These are phyloP conservation scores for Syngnathus scovelli DNA, from an alignment of 2,113 vertebrate genomes.

Conservation along the genomic window DNA sequence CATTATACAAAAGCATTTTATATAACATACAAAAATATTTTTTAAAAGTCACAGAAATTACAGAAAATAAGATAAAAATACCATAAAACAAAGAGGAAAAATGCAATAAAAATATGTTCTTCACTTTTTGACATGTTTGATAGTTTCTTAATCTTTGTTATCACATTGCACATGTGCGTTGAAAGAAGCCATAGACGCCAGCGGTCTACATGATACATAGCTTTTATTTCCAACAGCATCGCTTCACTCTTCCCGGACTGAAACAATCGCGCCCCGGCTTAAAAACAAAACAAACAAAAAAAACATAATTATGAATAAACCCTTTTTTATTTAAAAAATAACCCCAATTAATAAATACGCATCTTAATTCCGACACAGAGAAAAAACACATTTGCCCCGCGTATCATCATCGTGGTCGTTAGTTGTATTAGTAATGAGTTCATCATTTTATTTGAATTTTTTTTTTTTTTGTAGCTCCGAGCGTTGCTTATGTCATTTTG, in stretches of 20 bases:
- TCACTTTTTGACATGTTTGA: too few species aligned
- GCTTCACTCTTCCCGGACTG: conserved; percentile 60
- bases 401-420: conserved; percentile 61
- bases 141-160: too few species aligned
- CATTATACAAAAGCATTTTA: not conserved
- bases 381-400: conserved; percentile 46
- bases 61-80: not conserved
- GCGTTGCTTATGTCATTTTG: conserved; percentile 70
- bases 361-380: conserved; percentile 39
- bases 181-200: conserved; percentile 22
- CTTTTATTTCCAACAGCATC: conserved; percentile 69
- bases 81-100: too few species aligned
- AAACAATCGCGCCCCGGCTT: conserved; percentile 52
- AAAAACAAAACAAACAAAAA: conserved; percentile 73
- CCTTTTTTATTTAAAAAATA: conserved; percentile 51
- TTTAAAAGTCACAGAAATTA: not conserved
- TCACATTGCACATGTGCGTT: not conserved
- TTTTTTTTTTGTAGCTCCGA: conserved; percentile 53
- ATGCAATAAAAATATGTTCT: too few species aligned
- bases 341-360: conserved; percentile 67
- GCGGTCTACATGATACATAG: conserved; percentile 63
- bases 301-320: conserved; percentile 70
- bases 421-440: conserved; percentile 73
- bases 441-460: conserved; percentile 62
- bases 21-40: not conserved